phyloP scores from a whole-genome alignment of 1,140 invertebrate genomes.

The Drosophila subobscura region DNA sequence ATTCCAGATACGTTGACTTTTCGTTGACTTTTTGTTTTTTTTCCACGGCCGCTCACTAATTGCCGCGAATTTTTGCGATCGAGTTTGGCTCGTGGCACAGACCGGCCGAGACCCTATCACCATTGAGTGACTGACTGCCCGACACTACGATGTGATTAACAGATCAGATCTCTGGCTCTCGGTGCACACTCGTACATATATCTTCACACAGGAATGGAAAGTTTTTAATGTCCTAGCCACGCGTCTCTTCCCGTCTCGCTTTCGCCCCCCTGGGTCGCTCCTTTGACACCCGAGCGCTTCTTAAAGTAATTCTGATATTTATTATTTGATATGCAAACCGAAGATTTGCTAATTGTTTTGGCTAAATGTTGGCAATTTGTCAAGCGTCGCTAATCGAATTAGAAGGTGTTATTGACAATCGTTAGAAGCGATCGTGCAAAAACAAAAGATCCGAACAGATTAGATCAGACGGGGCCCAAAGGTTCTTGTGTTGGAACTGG shows the following conservation, averaged over 20 bases:
- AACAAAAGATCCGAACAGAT: conserved; percentile 50
- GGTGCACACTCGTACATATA: neutral
- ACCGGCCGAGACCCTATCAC: conserved; percentile 42
- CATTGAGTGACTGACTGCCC: conserved; percentile 4
- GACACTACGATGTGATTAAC: conserved; percentile 6
- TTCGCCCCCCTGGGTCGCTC: neutral
- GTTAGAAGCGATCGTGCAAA: conserved; percentile 31
- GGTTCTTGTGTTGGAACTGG: conserved; percentile 37
- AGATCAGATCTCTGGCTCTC: conserved; percentile 11
- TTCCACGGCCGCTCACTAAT: conserved; percentile 50
- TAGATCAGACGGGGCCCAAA: conserved; percentile 10
- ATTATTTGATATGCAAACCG: conserved; percentile 29
- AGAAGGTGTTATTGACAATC: conserved; percentile 35
- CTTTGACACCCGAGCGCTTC: conserved; percentile 12
- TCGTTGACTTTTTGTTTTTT: conserved; percentile 8
- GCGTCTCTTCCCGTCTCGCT: conserved; percentile 11
- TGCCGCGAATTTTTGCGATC: conserved; percentile 39
- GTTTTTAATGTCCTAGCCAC: conserved; percentile 58
- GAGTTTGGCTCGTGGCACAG: conserved; percentile 51
- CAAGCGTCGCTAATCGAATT: conserved; percentile 65
- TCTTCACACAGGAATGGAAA: conserved; percentile 47
- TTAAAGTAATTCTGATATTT: conserved; percentile 16
- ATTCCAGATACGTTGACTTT: conserved; percentile 1
- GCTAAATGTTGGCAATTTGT: conserved; percentile 60
- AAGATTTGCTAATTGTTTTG: conserved; percentile 50